phyloP scores from a whole-genome alignment of 1,140 invertebrate species.

The Drosophila murphyi region DNA sequence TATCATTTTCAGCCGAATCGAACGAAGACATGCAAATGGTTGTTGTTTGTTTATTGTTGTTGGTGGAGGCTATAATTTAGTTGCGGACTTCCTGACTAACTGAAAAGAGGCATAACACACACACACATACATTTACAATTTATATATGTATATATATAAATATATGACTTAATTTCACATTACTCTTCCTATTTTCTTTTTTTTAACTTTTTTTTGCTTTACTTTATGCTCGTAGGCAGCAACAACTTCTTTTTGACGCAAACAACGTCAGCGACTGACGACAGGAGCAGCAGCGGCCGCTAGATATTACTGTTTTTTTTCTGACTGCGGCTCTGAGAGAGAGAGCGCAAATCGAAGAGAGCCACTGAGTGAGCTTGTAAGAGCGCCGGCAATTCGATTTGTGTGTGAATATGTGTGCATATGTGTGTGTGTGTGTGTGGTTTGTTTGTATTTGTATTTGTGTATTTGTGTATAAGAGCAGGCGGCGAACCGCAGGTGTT shows the following conservation, averaged over 20 bases:
- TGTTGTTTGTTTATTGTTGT: slow-evolving; percentile 29
- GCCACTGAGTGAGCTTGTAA: slow-evolving; percentile 30
- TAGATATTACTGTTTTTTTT: slow-evolving; percentile 10
- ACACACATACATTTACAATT: slow-evolving; percentile 13
- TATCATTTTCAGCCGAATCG: slow-evolving; percentile 72
- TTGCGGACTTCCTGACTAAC: slow-evolving; percentile 3
- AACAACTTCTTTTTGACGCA: slow-evolving; percentile 75
- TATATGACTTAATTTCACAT: background rate
- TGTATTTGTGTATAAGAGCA: slow-evolving; percentile 30
- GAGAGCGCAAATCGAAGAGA: slow-evolving; percentile 9
- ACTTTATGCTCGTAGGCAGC: slow-evolving; percentile 20
- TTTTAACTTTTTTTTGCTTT: slow-evolving; percentile 5
- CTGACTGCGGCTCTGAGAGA: background rate
- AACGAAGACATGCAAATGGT: slow-evolving; percentile 79
- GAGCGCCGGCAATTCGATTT: slow-evolving; percentile 54
- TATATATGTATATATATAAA: slow-evolving; percentile 1
- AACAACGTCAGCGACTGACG: slow-evolving; percentile 77
- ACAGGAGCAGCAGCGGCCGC: slow-evolving; percentile 54
- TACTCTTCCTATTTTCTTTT: background rate
- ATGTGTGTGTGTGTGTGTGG: slow-evolving; percentile 16
- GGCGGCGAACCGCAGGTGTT: slow-evolving; percentile 41
- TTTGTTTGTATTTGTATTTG: slow-evolving; percentile 10
- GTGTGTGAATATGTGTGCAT: slow-evolving; percentile 13
- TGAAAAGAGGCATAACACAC: slow-evolving; percentile 22
- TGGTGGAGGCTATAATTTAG: background rate